A percentile compares a stretch with the other conserved stretches of the same genome.
Evolutionary conservation across 2,113 vertebrate species (phyloP).

Genomic region (Scartelaos histophorus): DNA sequence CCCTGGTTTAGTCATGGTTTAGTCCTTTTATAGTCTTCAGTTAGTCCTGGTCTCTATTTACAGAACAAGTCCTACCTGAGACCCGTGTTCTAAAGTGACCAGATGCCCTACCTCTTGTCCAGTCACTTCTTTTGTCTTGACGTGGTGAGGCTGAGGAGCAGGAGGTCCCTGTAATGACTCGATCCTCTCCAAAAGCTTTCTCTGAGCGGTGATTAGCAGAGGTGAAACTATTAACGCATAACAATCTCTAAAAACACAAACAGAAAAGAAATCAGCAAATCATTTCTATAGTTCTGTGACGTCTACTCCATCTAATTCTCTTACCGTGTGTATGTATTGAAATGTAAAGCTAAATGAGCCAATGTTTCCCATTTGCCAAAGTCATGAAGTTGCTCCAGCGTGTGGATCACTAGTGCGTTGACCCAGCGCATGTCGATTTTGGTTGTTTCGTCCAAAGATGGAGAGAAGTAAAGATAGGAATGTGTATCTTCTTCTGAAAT

Average conservation of each 20-base stretch:
- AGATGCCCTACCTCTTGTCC: slow-evolving; percentile 73
- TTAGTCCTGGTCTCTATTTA: too few relatives aligned
- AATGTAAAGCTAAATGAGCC: slow-evolving; percentile 85
- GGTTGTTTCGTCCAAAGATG: slow-evolving; percentile 81
- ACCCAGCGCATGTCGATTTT: slow-evolving; percentile 86
- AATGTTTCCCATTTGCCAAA: slow-evolving; percentile 88
- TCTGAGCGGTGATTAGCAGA: slow-evolving; percentile 86
- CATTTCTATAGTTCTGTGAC: background rate
- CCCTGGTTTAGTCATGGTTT: too few relatives aligned
- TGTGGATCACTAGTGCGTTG: slow-evolving; percentile 80
- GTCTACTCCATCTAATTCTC: background rate
- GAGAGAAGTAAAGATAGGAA: slow-evolving; percentile 78
- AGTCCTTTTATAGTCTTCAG: too few relatives aligned
- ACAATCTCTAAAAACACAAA: slow-evolving; percentile 78
- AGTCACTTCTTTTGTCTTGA: too few relatives aligned
- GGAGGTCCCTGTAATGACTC: slow-evolving; percentile 55
- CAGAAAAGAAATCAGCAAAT: background rate
- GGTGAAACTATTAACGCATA: slow-evolving; percentile 85
- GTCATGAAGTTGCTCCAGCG: slow-evolving; percentile 85
- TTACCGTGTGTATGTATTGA: slow-evolving; percentile 81
- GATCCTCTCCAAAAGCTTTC: slow-evolving; percentile 81
- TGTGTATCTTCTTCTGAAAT: slow-evolving; percentile 77
- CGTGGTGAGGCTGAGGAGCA: slow-evolving; percentile 27
- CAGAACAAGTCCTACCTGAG: background rate
- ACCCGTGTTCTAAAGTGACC: background rate